phyloP scores from a whole-genome alignment of 2,797 vertebrate species.

The Emydoidea blandingii region DNA sequence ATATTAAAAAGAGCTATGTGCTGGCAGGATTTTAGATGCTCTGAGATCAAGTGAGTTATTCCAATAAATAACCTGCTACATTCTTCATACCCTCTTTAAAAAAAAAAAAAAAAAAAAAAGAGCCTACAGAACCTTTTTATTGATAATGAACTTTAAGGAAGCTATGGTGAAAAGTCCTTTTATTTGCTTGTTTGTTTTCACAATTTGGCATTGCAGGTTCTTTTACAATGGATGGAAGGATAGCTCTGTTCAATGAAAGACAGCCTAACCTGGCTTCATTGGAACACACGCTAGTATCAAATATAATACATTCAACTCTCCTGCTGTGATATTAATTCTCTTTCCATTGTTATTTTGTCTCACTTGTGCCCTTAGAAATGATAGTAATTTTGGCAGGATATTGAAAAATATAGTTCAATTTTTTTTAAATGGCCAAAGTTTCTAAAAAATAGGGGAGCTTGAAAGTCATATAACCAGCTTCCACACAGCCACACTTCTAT shows the following conservation, averaged over 20 bases:
- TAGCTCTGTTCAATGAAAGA: neutral
- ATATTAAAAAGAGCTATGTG: neutral
- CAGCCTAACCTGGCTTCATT: neutral
- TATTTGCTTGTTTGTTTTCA: neutral
- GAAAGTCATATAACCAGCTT: neutral
- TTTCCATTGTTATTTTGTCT: neutral
- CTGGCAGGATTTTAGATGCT: neutral
- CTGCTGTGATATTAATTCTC: neutral
- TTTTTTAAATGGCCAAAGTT: neutral
- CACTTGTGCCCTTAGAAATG: neutral
- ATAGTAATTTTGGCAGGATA: neutral
- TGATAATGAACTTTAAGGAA: neutral
- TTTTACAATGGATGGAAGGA: neutral
- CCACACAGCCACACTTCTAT: neutral
- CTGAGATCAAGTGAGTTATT: neutral
- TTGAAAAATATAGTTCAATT: neutral
- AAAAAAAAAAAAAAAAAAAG: neutral
- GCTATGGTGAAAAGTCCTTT: neutral
- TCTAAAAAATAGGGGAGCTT: neutral
- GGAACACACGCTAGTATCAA: neutral
- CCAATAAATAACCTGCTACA: neutral
- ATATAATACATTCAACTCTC: neutral
- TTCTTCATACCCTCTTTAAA: neutral
- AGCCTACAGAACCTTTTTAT: neutral
- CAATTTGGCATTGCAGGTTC: neutral